These are phyloP conservation scores for Toxotes jaculatrix DNA, from an alignment of 2,113 vertebrate genomes.

Conservation along the genomic window DNA sequence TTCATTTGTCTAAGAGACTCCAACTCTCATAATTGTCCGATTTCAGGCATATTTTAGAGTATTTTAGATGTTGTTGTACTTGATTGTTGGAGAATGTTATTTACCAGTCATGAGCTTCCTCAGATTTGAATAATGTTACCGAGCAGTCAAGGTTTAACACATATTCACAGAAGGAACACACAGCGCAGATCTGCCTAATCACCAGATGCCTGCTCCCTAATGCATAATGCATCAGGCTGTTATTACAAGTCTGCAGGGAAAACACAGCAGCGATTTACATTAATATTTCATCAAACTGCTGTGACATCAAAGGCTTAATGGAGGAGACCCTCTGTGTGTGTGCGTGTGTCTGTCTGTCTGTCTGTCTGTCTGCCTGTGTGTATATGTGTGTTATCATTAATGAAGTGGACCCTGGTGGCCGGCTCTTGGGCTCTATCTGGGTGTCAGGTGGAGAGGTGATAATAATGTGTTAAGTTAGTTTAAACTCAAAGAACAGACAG, in stretches of 20 bases:
- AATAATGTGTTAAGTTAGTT: conserved; percentile 64
- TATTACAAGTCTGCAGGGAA: conserved; percentile 73
- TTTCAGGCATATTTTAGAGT: neutral
- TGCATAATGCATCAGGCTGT: conserved; percentile 82
- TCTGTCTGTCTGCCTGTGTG: conserved; percentile 13
- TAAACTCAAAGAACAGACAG: conserved; percentile 39
- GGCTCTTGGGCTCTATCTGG: conserved; percentile 36
- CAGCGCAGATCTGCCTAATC: conserved; percentile 70
- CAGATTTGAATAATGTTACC: conserved; percentile 20
- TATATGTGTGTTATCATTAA: conserved; percentile 50
- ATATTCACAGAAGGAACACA: conserved; percentile 47
- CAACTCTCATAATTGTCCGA: conserved; percentile 12
- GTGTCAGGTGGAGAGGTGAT: conserved; percentile 56
- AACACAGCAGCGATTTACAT: conserved; percentile 78
- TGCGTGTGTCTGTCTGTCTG: conserved; percentile 12
- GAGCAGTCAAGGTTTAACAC: conserved; percentile 31
- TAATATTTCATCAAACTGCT: conserved; percentile 78
- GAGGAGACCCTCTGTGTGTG: conserved; percentile 30
- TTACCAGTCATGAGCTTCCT: conserved; percentile 43
- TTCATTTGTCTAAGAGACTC: conserved; percentile 13
- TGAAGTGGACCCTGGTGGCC: conserved; percentile 60
- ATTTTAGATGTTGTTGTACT: neutral
- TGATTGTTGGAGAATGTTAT: conserved; percentile 42
- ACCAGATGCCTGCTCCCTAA: conserved; percentile 69
- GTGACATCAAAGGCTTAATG: conserved; percentile 72